These are phyloP conservation scores for Drosophila grimshawi DNA, from an alignment of 1,140 invertebrate species.

Conservation along the genomic window DNA sequence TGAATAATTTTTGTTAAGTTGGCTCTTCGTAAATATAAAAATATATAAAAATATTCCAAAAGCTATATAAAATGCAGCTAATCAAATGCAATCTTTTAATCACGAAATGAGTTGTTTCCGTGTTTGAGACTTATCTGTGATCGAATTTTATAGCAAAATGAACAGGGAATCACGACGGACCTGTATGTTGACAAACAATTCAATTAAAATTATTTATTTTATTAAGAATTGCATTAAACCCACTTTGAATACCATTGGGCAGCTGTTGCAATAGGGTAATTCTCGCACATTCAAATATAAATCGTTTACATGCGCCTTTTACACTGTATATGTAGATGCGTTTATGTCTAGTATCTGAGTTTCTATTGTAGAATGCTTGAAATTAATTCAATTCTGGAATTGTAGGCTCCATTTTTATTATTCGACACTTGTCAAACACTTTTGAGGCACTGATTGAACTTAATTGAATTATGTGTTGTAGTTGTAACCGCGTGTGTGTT, in stretches of 20 bases:
- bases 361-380: slow-evolving; percentile 47
- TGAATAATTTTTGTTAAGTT: neutral
- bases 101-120: too few relatives aligned
- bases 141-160: too few relatives aligned
- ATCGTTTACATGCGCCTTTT: neutral
- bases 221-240: too few relatives aligned
- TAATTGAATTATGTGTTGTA: slow-evolving; percentile 71
- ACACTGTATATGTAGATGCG: neutral
- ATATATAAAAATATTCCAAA: too few relatives aligned
- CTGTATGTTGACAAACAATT: too few relatives aligned
- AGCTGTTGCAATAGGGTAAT: slow-evolving; percentile 13
- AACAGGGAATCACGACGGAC: too few relatives aligned
- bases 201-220: too few relatives aligned
- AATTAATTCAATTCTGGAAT: slow-evolving; percentile 72
- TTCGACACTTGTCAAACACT: slow-evolving; percentile 63
- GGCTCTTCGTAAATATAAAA: too few relatives aligned
- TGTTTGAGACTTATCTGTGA: too few relatives aligned
- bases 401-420: slow-evolving; percentile 30
- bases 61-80: too few relatives aligned
- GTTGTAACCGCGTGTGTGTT: neutral
- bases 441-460: slow-evolving; percentile 69
- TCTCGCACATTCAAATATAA: neutral
- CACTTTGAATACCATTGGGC: too few relatives aligned
- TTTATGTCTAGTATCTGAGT: slow-evolving; percentile 1
- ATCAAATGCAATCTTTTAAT: too few relatives aligned